Base-by-base conservation (phyloP, 2,888 invertebrate genomes). In the Muschampia plurimacula region DNA sequence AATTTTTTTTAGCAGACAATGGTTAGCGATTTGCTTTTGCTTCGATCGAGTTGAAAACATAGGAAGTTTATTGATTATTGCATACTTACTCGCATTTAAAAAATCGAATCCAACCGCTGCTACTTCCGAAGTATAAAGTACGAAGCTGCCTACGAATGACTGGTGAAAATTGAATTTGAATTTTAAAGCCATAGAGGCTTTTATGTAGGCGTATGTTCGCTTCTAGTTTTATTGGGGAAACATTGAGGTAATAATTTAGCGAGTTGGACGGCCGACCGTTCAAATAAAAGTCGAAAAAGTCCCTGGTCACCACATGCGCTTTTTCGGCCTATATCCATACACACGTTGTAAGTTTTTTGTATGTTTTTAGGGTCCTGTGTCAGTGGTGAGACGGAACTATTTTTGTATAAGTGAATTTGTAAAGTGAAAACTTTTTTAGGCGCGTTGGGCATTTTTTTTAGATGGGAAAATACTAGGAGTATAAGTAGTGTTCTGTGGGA, bases 231-330 rank as follows among this genome's bases (percentile, higher is more conserved):
- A 77, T 82, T 80, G 75, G 75, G 77, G 77, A 79, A 81, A 80
- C 82, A 79, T 80, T 82, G 80, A 77, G 79, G 81, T 81, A 78
- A 81, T 81, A 83, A 81, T 81, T 83, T 80, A 80, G 76, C 75
- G 69, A 72, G 70, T 67, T 57, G 69, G 76, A 73, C 74, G 74
- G 77, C 65, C 70, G 75, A 75, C 66, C 76, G 77, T 75, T 77
- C 77, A 77, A 79, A 79, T 78, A 78, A 82, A 82, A 78, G 77
- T 78, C 75, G 74, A 79, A 78, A 79, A 80, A 77, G 74, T 78
- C 69, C 73, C 75, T 74, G 75, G 74, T 69, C 74, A 73, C 76
- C 77, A 77, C 77, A 77, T 77, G 77, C 74, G 77, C 75, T 77
- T 77, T 77, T 77, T 68, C 65, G 75, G 73, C 70, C 73, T 74